phyloP scores from a whole-genome alignment of 2,113 vertebrate species.

The Pelobates fuscus region DNA sequence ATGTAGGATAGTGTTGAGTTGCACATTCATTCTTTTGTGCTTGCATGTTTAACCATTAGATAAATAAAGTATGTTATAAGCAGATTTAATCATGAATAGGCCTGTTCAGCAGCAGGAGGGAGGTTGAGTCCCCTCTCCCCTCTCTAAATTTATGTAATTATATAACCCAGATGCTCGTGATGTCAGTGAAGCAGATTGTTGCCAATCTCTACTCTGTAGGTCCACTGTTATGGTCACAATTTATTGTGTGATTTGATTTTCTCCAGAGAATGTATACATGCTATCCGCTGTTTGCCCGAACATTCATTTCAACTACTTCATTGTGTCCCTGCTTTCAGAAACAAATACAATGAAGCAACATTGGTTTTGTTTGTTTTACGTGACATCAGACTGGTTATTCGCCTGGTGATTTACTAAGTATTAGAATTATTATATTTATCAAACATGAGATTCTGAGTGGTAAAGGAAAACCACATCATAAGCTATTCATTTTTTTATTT shows the following conservation, averaged over 20 bases:
- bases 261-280: not conserved
- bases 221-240: not conserved
- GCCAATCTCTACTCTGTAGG: not conserved
- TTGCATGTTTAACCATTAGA: not conserved
- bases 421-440: too few relatives aligned
- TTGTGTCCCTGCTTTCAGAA: not conserved
- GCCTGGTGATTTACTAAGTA: not conserved
- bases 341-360: not conserved
- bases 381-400: not conserved
- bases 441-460: too few relatives aligned
- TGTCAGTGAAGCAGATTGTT: not conserved
- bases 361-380: not conserved
- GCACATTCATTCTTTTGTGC: not conserved
- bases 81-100: not conserved
- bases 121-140: not conserved
- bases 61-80: conserved; percentile 3
- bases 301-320: not conserved
- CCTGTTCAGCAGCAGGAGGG: conserved; percentile 1
- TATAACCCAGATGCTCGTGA: conserved; percentile 12
- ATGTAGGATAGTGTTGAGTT: too few relatives aligned
- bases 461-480: too few relatives aligned
- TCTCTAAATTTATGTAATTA: conserved; percentile 11
- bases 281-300: not conserved
- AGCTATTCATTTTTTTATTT: too few relatives aligned
- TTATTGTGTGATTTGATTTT: conserved; percentile 6